A percentile compares a stretch with the other conserved stretches of the same genome.
Conservation (phyloP, 2,797 vertebrate genomes). For the Neomorphus geoffroyi region DNA sequence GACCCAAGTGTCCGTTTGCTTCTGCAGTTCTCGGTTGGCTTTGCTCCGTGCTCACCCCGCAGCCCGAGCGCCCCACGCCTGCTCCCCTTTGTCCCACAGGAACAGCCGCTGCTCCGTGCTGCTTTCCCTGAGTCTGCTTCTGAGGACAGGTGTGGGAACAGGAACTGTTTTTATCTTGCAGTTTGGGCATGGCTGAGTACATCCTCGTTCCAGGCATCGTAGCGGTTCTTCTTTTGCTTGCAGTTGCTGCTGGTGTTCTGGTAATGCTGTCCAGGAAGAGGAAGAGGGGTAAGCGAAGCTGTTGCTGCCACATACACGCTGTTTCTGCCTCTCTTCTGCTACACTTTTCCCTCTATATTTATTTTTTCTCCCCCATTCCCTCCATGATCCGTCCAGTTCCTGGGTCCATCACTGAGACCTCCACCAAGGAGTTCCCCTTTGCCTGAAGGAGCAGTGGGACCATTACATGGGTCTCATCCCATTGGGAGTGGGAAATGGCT, state of each 20-base stretch:
- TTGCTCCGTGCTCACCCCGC: background rate
- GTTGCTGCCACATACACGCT: background rate
- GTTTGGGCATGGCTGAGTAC: fast-evolving
- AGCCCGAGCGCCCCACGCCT: background rate
- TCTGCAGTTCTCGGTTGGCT: background rate
- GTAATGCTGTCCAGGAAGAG: background rate
- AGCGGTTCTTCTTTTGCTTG: constrained; percentile 12
- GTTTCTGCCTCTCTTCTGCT: background rate
- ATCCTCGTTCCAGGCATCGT: background rate
- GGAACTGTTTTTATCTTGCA: background rate
- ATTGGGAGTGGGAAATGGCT: background rate
- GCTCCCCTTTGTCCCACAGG: background rate
- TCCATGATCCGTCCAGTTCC: background rate
- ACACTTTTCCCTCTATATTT: background rate
- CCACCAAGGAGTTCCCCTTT: background rate
- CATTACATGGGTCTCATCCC: background rate
- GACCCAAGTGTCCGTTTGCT: fast-evolving
- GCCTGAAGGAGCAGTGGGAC: background rate
- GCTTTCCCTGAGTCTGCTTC: background rate
- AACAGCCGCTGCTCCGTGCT: too few species aligned
- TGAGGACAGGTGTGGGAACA: background rate
- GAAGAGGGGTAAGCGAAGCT: constrained; percentile 16
- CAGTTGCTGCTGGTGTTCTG: background rate
- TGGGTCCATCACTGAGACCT: background rate
- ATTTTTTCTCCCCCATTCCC: background rate